Evolutionary conservation across 2,113 vertebrate species (phyloP).

Genomic region (Nothobranchius furzeri): DNA sequence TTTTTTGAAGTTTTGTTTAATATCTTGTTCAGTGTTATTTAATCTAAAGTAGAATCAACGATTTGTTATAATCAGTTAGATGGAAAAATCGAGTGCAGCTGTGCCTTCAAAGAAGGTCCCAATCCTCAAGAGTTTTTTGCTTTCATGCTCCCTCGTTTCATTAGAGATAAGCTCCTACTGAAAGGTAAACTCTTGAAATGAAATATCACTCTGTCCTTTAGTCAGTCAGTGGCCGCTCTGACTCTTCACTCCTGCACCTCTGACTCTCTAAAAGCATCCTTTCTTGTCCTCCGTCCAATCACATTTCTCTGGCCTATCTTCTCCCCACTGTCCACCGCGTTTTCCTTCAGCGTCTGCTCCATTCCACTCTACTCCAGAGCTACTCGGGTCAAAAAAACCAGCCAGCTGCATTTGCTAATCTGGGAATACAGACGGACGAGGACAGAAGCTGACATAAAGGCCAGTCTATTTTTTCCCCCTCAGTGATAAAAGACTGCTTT

Average conservation of each 20-base stretch:
- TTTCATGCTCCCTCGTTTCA: slow-evolving; percentile 29
- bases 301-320: slow-evolving; percentile 44
- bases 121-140: slow-evolving; percentile 3
- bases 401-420: slow-evolving; percentile 62
- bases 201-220: slow-evolving; percentile 25
- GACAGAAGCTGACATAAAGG: slow-evolving; percentile 64
- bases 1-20: too few relatives aligned
- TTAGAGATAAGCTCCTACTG: slow-evolving; percentile 21
- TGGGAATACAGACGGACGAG: slow-evolving; percentile 46
- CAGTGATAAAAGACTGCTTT: slow-evolving; percentile 59
- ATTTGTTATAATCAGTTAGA: too few relatives aligned
- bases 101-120: slow-evolving; percentile 1
- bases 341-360: slow-evolving; percentile 23
- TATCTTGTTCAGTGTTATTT: too few relatives aligned
- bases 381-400: slow-evolving; percentile 56
- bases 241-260: slow-evolving; percentile 22
- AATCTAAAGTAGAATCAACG: too few relatives aligned
- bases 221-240: slow-evolving; percentile 11
- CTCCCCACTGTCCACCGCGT: slow-evolving; percentile 10
- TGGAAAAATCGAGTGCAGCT: neutral
- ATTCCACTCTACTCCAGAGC: slow-evolving; percentile 44
- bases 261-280: slow-evolving; percentile 23
- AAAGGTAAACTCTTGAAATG: slow-evolving; percentile 18
- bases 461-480: slow-evolving; percentile 37
- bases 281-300: slow-evolving; percentile 24